Evolutionary conservation across 2,888 invertebrate species (phyloP).

Genomic region (Caenorhabditis sulstoni): DNA sequence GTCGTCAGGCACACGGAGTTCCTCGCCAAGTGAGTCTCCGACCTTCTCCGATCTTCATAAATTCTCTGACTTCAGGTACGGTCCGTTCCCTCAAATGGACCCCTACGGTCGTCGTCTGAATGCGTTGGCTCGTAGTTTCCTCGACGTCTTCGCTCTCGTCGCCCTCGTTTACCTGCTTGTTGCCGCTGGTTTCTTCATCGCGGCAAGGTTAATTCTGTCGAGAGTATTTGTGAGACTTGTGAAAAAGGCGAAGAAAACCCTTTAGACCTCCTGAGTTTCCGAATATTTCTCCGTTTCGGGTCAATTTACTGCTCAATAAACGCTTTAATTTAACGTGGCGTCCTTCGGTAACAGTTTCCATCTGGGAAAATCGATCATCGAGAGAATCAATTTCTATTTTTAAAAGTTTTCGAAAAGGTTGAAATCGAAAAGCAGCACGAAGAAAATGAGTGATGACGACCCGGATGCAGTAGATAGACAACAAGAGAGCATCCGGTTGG

Average conservation of each 20-base stretch:
- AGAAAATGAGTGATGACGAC: no score
- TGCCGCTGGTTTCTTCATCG: neutral
- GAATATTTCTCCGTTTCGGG: neutral
- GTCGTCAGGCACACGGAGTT: slow-evolving; percentile 43
- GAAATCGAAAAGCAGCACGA: no score
- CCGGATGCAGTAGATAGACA: no score
- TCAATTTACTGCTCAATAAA: neutral
- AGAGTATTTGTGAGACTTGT: slow-evolving; percentile 19
- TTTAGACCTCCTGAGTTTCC: neutral
- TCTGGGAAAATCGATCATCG: no score
- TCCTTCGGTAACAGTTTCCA: no score
- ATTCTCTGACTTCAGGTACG: slow-evolving; percentile 27
- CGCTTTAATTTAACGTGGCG: neutral
- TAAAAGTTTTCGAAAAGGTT: no score
- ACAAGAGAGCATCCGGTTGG: no score
- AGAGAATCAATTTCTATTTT: no score
- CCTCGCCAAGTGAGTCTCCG: slow-evolving; percentile 23
- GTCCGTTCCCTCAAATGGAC: slow-evolving; percentile 56
- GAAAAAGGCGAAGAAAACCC: slow-evolving; percentile 20
- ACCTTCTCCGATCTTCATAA: no score
- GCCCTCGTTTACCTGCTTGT: neutral
- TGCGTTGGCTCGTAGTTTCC: slow-evolving; percentile 37
- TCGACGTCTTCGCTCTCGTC: slow-evolving; percentile 36
- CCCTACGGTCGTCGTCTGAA: slow-evolving; percentile 42
- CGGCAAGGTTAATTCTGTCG: slow-evolving; percentile 6